phyloP scores from a whole-genome alignment of 2,888 invertebrate genomes.

The Ametastegia equiseti region DNA sequence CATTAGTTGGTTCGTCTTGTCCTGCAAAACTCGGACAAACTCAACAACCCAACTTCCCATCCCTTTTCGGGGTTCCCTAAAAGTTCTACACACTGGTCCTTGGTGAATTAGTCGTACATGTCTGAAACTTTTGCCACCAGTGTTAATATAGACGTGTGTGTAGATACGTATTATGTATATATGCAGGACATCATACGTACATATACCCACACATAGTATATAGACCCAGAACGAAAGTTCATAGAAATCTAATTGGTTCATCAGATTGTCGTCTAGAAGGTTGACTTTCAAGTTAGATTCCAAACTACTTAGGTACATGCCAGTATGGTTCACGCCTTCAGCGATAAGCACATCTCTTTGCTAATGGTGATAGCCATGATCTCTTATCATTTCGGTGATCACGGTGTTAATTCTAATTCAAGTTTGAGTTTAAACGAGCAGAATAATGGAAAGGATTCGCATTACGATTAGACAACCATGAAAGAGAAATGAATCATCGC shows the following conservation, averaged over 20 bases:
- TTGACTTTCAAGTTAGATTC: background rate
- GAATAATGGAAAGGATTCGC: background rate
- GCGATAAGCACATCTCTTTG: background rate
- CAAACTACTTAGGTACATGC: background rate
- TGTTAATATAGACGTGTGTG: background rate
- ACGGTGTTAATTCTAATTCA: background rate
- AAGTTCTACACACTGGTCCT: background rate
- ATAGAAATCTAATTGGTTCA: slow-evolving; percentile 2
- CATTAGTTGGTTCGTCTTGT: background rate
- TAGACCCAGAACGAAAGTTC: background rate
- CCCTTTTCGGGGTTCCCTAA: background rate
- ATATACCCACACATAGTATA: background rate
- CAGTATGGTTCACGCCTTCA: background rate
- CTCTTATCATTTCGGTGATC: background rate
- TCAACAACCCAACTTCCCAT: background rate
- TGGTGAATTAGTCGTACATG: background rate
- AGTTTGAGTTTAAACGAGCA: background rate
- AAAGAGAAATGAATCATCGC: background rate
- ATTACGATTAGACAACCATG: background rate
- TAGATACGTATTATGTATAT: too few species aligned
- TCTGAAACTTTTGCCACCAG: background rate
- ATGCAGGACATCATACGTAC: background rate
- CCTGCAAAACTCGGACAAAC: background rate
- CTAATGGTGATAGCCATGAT: background rate
- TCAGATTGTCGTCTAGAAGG: background rate